phyloP scores from a whole-genome alignment of 2,113 vertebrate genomes.

The Lucifuga dentata region DNA sequence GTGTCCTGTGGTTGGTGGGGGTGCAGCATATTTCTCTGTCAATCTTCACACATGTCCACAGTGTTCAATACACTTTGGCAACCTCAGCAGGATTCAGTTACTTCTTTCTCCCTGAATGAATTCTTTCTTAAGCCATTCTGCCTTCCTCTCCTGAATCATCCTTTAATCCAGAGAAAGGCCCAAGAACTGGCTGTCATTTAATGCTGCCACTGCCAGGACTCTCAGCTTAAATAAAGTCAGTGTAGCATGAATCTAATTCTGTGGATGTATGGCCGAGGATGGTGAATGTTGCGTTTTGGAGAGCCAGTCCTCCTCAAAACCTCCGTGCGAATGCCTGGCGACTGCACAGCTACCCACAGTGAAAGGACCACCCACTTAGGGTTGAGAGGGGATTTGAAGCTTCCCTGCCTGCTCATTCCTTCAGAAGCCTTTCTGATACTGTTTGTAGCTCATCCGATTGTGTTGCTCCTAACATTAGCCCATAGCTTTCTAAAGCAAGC shows the following conservation, averaged over 20 bases:
- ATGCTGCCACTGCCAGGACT: conserved; percentile 78
- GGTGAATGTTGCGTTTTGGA: conserved; percentile 84
- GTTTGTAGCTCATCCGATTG: conserved; percentile 81
- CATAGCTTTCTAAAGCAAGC: conserved; percentile 54
- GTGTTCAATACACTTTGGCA: conserved; percentile 71
- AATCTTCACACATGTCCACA: conserved; percentile 65
- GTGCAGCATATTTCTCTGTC: conserved; percentile 53
- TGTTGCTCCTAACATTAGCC: conserved; percentile 66
- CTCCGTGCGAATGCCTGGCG: conserved; percentile 82
- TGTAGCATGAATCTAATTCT: conserved; percentile 88
- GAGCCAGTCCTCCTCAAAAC: conserved; percentile 77
- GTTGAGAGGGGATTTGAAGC: conserved; percentile 84
- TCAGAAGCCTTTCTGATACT: conserved; percentile 76
- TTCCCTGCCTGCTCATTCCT: conserved; percentile 81
- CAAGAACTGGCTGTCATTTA: conserved; percentile 83
- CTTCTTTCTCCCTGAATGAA: conserved; percentile 78
- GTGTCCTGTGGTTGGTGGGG: conserved; percentile 1
- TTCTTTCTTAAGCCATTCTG: conserved; percentile 76
- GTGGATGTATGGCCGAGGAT: conserved; percentile 81
- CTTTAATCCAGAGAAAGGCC: conserved; percentile 83
- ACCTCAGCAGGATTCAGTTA: conserved; percentile 69
- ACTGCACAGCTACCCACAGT: conserved; percentile 85
- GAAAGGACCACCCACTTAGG: conserved; percentile 88
- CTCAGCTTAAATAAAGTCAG: conserved; percentile 86
- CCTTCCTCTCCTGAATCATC: conserved; percentile 81